Evolutionary conservation across 2,888 invertebrate species (phyloP), one percentile per base, ranked within the genome.

Genomic region (Hypercompe scribonia): DNA sequence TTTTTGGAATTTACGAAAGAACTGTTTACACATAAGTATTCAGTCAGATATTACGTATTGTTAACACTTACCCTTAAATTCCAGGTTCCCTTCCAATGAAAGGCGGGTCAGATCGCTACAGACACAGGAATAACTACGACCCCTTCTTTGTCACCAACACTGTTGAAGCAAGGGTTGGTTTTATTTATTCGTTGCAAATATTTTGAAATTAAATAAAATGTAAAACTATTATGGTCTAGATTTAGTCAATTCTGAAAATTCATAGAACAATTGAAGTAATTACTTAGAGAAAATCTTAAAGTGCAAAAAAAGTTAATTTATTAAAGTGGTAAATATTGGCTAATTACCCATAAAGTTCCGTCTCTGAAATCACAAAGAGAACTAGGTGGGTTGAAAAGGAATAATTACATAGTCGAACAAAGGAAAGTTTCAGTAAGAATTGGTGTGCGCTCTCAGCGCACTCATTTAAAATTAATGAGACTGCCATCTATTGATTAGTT

Each of bases 51-150:
- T 5, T 46, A 21, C 7, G 7, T 46, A 1, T 50, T 50, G 8
- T 2, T 1, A 8, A 50, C 24, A 24, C 24, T 8, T 50, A 24
- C 10, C 21, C 24, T 50, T 24, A 24, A 50, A 50, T 84, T 90
- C 8, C 91, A 95, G 95, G 91, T 75, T 95, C 95, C 0, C 77
- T 94, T 3, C 95, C 95, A 0, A 94, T 95, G 94, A 85, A 79
- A 0, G 95, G 95, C 0, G 94, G 93, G 0, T 92, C 94, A 0
- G 95, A 95, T 63, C 86, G 94, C 10, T 93, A 89, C 76, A 81
- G 94, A 0, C 95, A 95, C 81, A 89, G 91, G 64, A 94, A 95
- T 73, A 95, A 95, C 84, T 94, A 90, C 58, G 94, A 95, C 0
- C 95, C 95, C 0, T 95, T 95, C 86, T 94, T 91, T 64, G 92